Evolutionary conservation across 2,888 invertebrate species (phyloP).

Genomic region (Lumbricus terrestris): DNA sequence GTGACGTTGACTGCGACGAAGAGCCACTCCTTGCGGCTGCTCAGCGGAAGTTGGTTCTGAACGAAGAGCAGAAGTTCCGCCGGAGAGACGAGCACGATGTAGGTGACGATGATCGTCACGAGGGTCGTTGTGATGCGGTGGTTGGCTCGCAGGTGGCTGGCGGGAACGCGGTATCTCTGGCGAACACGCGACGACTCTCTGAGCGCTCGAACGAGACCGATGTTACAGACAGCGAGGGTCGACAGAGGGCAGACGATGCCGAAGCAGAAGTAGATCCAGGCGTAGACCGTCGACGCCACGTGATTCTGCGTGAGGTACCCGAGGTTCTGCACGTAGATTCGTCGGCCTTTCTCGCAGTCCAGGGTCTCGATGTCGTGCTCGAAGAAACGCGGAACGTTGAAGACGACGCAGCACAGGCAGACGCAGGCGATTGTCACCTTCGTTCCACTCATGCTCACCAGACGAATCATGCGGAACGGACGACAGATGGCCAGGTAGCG

Average conservation of each 20-base stretch:
- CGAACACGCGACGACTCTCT: slow-evolving; percentile 48
- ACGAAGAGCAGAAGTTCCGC: slow-evolving; percentile 51
- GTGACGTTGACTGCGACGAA: slow-evolving; percentile 34
- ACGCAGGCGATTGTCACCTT: slow-evolving; percentile 45
- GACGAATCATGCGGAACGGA: slow-evolving; percentile 56
- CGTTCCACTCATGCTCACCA: slow-evolving; percentile 63
- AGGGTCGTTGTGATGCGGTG: slow-evolving; percentile 52
- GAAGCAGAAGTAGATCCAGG: slow-evolving; percentile 34
- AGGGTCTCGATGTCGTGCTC: slow-evolving; percentile 30
- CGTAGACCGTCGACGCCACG: slow-evolving; percentile 22
- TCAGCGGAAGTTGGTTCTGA: slow-evolving; percentile 16
- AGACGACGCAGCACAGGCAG: slow-evolving; percentile 29
- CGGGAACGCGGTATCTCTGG: slow-evolving; percentile 43
- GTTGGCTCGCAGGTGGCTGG: slow-evolving; percentile 42
- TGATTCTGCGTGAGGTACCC: background rate
- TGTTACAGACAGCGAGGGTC: slow-evolving; percentile 52
- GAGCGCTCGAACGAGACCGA: slow-evolving; percentile 50
- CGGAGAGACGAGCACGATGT: slow-evolving; percentile 53
- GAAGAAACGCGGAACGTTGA: slow-evolving; percentile 38
- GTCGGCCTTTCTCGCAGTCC: background rate
- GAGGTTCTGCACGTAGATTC: background rate
- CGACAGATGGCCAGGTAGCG: slow-evolving; percentile 75
- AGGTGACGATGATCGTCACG: slow-evolving; percentile 55
- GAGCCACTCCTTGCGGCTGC: slow-evolving; percentile 10
- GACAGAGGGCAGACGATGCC: slow-evolving; percentile 43